Evolutionary conservation across 2,797 vertebrate genomes (phyloP), one percentile per base, ranked within the genome.

Genomic region (Chaetophractus vellerosus): DNA sequence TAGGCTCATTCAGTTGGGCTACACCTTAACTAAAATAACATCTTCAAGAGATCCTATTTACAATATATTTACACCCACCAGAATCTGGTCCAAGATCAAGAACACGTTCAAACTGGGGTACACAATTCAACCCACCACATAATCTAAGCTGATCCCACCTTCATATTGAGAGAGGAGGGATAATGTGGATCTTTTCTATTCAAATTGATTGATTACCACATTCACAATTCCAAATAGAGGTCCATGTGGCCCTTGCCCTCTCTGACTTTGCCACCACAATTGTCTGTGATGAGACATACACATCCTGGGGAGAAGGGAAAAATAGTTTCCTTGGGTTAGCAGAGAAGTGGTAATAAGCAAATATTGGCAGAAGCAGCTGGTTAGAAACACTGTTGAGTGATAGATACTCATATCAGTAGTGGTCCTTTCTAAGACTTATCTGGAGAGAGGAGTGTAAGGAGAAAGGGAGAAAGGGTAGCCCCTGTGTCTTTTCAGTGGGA

Each of bases 151-250:
- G 90, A 1, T 28, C 36, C 90, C 69, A 93, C 64, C 64, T 71
- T 96, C 28, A 82, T 16, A 63, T 2, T 71, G 55, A 74, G 26
- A 84, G 38, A 91, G 61, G 9, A 9, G 15, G 61, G 36, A 52
- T 91, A 45, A 57, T 41, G 5, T 71, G 48, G 68, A 55, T 3
- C 3, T 57, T 81, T 84, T 66, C 31, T 61, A 41, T 45, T 95
- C 31, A 95, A 61, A 84, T 64, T 2, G 26, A 90, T 89, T 80
- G 11, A 72, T 86, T 88, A 59, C 83, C 10, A 38, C 50, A 18
- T 86, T 76, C 12, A 2, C 6, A 57, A 4, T 86, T 31, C 48
- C 26, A 36, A 24, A 71, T 2, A 36, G 82, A 79, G 6, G 31
- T 50, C 19, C 26, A 64, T 2, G 1, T 41, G 31, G 52, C 16